A percentile compares a stretch with the other conserved stretches of the same genome.
Conservation (phyloP, 2,797 vertebrate species). For the Discoglossus pictus region DNA sequence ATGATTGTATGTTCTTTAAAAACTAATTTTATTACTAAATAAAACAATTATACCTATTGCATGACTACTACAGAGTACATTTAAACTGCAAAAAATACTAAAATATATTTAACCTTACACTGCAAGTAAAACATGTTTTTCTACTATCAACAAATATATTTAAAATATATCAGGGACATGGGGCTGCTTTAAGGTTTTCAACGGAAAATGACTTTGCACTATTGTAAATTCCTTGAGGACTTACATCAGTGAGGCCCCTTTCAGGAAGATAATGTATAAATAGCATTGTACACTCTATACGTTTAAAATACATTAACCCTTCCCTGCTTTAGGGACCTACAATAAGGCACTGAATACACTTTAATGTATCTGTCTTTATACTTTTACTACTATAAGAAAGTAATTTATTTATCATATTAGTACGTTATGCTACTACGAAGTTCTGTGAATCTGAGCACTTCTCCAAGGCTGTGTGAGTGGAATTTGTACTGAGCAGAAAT, state of each 20-base stretch:
- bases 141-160: too few species aligned
- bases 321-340: background rate
- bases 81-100: too few species aligned
- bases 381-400: background rate
- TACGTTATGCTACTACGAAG: background rate
- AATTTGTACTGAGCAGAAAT: background rate
- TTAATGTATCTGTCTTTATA: background rate
- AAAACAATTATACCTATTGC: too few species aligned
- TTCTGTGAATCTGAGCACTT: background rate
- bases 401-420: background rate
- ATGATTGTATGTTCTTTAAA: too few species aligned
- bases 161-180: background rate
- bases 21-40: too few species aligned
- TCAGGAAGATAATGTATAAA: conserved; percentile 32
- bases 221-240: conserved; percentile 21
- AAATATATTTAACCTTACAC: too few species aligned
- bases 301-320: conserved; percentile 23
- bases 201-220: conserved; percentile 25
- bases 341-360: background rate
- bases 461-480: background rate
- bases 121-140: too few species aligned
- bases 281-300: conserved; percentile 19
- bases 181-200: background rate
- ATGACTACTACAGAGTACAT: too few species aligned
- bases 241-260: conserved; percentile 25